Conservation (phyloP, 1,140 invertebrate genomes). For the Eufriesea mexicana region DNA sequence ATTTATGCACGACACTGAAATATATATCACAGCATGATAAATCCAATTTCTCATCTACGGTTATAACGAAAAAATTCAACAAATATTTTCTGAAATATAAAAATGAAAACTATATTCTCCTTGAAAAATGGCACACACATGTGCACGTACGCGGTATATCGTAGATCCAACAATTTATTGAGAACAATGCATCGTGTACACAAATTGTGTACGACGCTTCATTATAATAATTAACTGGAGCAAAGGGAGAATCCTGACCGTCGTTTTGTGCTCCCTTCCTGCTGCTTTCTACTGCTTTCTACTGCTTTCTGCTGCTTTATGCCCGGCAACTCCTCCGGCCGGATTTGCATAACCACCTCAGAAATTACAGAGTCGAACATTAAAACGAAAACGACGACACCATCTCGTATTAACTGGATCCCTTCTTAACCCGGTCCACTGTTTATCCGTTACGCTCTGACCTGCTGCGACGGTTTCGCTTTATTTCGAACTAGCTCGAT, state of each 20-base stretch:
- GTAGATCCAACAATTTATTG: slow-evolving; percentile 27
- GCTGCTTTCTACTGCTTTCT: slow-evolving; percentile 59
- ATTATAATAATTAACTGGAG: slow-evolving; percentile 66
- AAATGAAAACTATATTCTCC: too few species aligned
- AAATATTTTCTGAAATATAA: too few species aligned
- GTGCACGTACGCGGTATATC: background rate
- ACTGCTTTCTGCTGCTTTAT: slow-evolving; percentile 61
- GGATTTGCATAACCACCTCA: slow-evolving; percentile 75
- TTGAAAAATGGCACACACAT: too few species aligned
- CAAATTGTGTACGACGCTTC: slow-evolving; percentile 48
- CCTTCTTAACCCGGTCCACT: background rate
- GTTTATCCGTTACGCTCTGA: background rate
- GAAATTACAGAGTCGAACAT: slow-evolving; percentile 71
- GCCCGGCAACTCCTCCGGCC: slow-evolving; percentile 61
- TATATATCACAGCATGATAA: too few species aligned
- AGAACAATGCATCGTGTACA: slow-evolving; percentile 6
- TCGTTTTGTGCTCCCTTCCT: slow-evolving; percentile 37
- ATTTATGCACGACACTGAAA: too few species aligned
- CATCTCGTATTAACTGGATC: slow-evolving; percentile 61
- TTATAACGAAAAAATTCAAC: too few species aligned
- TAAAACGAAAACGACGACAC: slow-evolving; percentile 61
- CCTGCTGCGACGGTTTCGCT: background rate
- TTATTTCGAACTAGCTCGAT: background rate
- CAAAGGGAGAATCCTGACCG: slow-evolving; percentile 55
- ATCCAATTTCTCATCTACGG: too few species aligned